These are phyloP conservation scores for Scolopax mira DNA, from an alignment of 2,113 vertebrate species.

Conservation along the genomic window DNA sequence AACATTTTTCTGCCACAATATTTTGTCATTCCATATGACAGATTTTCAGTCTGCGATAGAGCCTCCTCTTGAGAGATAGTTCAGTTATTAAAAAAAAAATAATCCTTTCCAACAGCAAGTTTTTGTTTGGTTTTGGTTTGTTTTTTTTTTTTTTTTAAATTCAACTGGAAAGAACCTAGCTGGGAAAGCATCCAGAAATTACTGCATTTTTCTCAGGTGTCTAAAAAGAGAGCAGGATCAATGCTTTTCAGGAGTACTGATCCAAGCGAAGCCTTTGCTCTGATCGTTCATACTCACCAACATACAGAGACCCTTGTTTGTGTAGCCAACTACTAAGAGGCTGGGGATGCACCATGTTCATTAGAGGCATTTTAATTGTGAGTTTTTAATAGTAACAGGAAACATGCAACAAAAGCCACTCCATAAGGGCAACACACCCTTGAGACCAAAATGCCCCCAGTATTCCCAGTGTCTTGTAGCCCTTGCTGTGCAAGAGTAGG, in stretches of 20 bases:
- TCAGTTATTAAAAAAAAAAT: background rate
- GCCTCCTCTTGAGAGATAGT: background rate
- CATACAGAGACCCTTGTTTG: background rate
- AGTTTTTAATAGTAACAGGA: background rate
- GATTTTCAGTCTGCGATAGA: background rate
- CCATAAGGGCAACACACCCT: background rate
- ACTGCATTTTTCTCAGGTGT: background rate
- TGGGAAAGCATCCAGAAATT: background rate
- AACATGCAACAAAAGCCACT: background rate
- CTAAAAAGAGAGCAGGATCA: background rate
- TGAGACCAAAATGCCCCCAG: background rate
- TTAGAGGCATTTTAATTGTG: background rate
- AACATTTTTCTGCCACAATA: background rate
- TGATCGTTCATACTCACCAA: background rate
- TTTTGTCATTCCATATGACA: background rate
- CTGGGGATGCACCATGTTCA: background rate
- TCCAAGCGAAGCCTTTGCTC: background rate
- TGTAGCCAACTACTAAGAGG: rapidly evolving
- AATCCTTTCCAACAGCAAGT: background rate
- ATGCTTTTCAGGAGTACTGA: background rate
- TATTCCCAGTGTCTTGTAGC: rapidly evolving
- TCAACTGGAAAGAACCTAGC: background rate
- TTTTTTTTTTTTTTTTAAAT: background rate
- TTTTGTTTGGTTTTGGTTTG: too few species aligned
- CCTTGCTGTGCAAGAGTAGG: background rate